Evolutionary conservation across 1,140 invertebrate species (phyloP).

Genomic region (Metaphire vulgaris): DNA sequence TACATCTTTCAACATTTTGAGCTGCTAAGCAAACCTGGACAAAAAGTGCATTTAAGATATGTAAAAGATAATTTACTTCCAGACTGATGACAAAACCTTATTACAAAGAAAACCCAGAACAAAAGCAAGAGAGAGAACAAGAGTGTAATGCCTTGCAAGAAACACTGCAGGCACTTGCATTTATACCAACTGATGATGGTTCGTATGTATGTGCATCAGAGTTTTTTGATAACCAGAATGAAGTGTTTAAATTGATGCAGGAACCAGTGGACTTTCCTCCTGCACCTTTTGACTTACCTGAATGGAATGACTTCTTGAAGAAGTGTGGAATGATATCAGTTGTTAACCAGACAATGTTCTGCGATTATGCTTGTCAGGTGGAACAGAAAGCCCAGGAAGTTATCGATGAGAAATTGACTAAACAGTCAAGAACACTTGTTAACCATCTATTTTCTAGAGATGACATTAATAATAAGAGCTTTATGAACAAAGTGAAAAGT

Average conservation of each 20-base stretch:
- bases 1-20: constrained; percentile 23
- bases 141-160: constrained; percentile 11
- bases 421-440: constrained; percentile 13
- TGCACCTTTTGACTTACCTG: constrained; percentile 4
- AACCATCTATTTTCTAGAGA: constrained; percentile 14
- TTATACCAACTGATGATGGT: neutral
- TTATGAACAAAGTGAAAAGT: neutral
- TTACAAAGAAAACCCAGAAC: neutral
- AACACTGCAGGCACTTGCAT: constrained; percentile 4
- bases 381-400: neutral
- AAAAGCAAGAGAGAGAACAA: neutral
- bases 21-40: constrained; percentile 10
- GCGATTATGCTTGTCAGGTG: constrained; percentile 4
- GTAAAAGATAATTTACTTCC: constrained; percentile 8
- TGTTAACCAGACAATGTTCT: neutral
- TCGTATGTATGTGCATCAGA: constrained; percentile 2
- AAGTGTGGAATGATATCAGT: constrained; percentile 1
- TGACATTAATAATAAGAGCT: neutral
- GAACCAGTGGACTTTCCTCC: constrained; percentile 17
- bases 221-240: constrained; percentile 20
- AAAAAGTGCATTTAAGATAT: constrained; percentile 8
- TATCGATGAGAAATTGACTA: constrained; percentile 3
- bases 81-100: neutral
- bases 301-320: constrained; percentile 27
- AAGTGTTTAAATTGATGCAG: constrained; percentile 18